Evolutionary conservation across 2,113 vertebrate species (phyloP).

Genomic region (Gorilla gorilla): DNA sequence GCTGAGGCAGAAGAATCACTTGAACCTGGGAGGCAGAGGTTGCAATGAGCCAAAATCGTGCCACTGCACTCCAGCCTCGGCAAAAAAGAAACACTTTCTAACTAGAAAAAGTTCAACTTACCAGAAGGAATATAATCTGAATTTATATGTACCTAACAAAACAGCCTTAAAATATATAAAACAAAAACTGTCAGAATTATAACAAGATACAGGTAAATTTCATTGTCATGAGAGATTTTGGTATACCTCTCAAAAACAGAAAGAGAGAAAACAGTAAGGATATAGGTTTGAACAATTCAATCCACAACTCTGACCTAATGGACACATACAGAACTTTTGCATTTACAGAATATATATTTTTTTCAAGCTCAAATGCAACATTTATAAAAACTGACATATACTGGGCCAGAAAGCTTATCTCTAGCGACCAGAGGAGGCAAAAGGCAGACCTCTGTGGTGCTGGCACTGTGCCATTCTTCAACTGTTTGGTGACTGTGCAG

Average conservation of each 20-base stretch:
- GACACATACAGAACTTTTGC: not conserved
- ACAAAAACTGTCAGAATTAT: not conserved
- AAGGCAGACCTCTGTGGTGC: not conserved
- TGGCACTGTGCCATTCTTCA: not conserved
- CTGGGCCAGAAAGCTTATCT: not conserved
- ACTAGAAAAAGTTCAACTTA: conserved; percentile 2
- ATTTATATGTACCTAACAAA: not conserved
- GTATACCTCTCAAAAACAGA: not conserved
- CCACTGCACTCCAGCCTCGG: too few species aligned
- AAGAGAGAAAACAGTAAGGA: not conserved
- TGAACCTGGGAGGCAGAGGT: too few species aligned
- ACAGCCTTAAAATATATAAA: not conserved
- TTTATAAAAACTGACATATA: not conserved
- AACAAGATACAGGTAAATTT: not conserved
- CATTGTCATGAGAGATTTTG: not conserved
- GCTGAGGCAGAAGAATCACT: too few species aligned
- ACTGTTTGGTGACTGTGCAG: not conserved
- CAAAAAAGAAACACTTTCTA: not conserved
- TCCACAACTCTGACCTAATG: not conserved
- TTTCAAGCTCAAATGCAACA: not conserved
- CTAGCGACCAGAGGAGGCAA: not conserved
- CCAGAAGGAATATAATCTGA: not conserved
- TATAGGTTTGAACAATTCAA: not conserved
- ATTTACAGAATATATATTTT: not conserved
- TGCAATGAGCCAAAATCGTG: too few species aligned